Evolutionary conservation across 1,140 invertebrate species (phyloP).

Genomic region (Diprion similis): DNA sequence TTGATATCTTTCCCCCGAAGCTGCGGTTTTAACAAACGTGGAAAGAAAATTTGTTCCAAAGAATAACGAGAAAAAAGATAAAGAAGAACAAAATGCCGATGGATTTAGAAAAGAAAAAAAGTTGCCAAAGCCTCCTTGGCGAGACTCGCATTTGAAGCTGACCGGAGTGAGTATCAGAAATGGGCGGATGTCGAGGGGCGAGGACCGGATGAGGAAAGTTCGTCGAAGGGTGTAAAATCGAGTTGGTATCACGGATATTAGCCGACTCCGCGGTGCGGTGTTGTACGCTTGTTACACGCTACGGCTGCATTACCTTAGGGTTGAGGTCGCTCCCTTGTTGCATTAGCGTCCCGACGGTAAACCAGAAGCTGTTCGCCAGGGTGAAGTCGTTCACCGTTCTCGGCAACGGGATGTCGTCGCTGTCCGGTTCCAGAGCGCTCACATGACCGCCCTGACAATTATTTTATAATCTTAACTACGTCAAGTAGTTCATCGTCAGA

Average conservation of each 20-base stretch:
- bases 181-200: too few relatives aligned
- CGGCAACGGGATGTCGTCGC: conserved; percentile 58
- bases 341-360: conserved; percentile 92
- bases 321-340: conserved; percentile 91
- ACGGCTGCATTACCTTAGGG: conserved; percentile 71
- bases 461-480: conserved; percentile 22
- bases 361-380: conserved; percentile 87
- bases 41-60: too few relatives aligned
- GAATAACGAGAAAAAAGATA: too few relatives aligned
- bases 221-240: background rate
- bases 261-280: conserved; percentile 39
- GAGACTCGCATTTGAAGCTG: too few relatives aligned
- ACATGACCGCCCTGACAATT: conserved; percentile 54
- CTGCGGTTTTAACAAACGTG: too few relatives aligned
- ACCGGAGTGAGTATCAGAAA: too few relatives aligned
- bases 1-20: too few relatives aligned
- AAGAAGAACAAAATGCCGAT: too few relatives aligned
- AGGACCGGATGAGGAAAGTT: background rate
- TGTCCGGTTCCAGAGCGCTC: conserved; percentile 54
- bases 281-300: conserved; percentile 8
- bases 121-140: too few relatives aligned
- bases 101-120: too few relatives aligned
- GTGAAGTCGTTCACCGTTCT: conserved; percentile 79
- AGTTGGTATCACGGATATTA: too few relatives aligned
- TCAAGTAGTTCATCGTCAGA: background rate